Base-by-base conservation (phyloP, 2,797 vertebrate genomes). In the Allobates femoralis region DNA sequence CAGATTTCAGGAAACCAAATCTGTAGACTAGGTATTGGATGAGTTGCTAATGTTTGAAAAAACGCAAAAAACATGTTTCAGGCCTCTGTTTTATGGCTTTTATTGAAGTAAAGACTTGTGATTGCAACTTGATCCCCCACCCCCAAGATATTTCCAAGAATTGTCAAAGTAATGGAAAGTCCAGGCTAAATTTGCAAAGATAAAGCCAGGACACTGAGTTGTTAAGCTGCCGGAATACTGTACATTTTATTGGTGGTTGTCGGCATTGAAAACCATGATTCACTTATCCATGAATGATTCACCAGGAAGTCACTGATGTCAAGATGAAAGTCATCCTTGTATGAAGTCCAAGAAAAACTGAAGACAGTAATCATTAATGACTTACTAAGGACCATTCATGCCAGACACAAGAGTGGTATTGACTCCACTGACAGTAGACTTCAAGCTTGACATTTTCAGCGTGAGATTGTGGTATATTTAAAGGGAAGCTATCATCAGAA, bases 1-100 rank as follows among this genome's bases (percentile, higher is more conserved):
- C 91, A 87, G 90, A 94, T 92, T 91, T 89, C 94, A 92, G 94
- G 97, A 96, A 98, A 97, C 95, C 87, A 90, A 95, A 97, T 94
- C 95, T 94, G 90, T 90, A 88, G 93, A 90, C 93, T 94, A 93
- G 92, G 96, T 96, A 97, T 97, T 94, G 86, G 94, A 94, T 93
- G 95, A 96, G 95, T 93, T 95, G 93, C 94, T 94, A 94, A 95
- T 94, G 94, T 92, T 88, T 91, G 91, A 81, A 90, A 92, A 92
- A 92, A 93, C 88, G 91, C 92, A 91, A 92, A 91, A 94, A 94
- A 92, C 97, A 97, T 96, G 97, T 94, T 90, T 91, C 58, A 87
- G 92, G 92, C 91, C 94, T 94, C 93, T 89, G 91, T 93, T 97
- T 97, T 97, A 97, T 91, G 93, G 95, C 95, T 91, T 94, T 90